Evolutionary conservation across 2,797 vertebrate genomes (phyloP).

Genomic region (Diglossa cyanea): DNA sequence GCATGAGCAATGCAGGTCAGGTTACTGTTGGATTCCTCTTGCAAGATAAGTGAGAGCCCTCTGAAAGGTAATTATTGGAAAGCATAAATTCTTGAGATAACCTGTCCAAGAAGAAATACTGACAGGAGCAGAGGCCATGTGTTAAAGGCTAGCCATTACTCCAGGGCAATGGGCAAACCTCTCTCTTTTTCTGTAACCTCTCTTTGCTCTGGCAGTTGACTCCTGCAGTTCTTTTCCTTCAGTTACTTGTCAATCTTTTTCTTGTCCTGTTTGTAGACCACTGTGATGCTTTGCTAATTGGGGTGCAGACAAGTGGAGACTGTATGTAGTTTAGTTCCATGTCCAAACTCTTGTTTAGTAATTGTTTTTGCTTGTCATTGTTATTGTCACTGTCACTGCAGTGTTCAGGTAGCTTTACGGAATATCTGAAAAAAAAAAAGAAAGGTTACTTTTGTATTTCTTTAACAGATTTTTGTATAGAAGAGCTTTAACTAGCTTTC

Average conservation of each 20-base stretch:
- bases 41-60: conserved; percentile 72
- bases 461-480: neutral
- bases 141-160: conserved; percentile 50
- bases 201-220: neutral
- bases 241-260: neutral
- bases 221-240: conserved; percentile 11
- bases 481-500: neutral
- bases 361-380: neutral
- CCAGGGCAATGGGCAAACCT: conserved; percentile 13
- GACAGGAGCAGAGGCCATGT: conserved; percentile 55
- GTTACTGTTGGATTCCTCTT: conserved; percentile 72
- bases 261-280: neutral
- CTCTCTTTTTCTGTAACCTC: neutral
- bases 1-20: conserved; percentile 69
- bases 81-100: conserved; percentile 79
- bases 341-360: neutral
- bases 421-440: neutral
- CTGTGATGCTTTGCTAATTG: neutral
- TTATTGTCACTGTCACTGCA: neutral
- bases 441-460: neutral
- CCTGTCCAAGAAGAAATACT: conserved; percentile 74
- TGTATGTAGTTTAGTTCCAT: neutral
- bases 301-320: neutral
- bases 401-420: neutral
- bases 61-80: conserved; percentile 78